Evolutionary conservation across 2,113 vertebrate genomes (phyloP), one percentile per base, ranked within the genome.

Genomic region (Lichenostomus cassidix): DNA sequence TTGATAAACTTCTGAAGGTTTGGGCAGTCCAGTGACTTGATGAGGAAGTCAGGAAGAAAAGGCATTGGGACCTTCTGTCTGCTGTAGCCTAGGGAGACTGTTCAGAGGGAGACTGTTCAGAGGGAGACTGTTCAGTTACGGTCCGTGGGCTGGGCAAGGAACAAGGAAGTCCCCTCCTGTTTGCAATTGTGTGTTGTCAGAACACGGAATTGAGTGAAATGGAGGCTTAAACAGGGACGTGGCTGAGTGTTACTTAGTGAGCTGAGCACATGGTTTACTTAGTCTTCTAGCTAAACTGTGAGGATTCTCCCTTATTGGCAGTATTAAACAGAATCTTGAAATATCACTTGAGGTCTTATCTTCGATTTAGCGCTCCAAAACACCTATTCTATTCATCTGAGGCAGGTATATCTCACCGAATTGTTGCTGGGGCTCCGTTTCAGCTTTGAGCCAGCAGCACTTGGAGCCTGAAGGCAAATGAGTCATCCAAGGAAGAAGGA

Each of bases 31-130:
- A 35, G 41, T 21, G 49, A 55, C 15, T 11, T 0, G 0, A 9
- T n/a, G 28, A 87, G 9, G 18, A 64, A 56, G 10, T 35, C 24
- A 58, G 56, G 35, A 79, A 49, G 29, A 10, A 77, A 62, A 79
- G 14, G 5, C 1, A 0, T 22, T 37, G 41, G 41, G 53, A 50
- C 2, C 2, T 50, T 15, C 16, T 52, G 8, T 52, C 27, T 70
- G 5, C n/a, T 31, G 31, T 58, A 71, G 11, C 25, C 15, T 22
- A 4, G 24, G 50, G 10, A 35, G 7, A n/a, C 17, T 19, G 44
- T 46, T 33, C 14, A 18, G 31, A 2, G 2, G 49, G 10, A 35
- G 7, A n/a, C 17, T 19, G 44, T 46, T 33, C 14, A 18, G 31
- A 2, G 2, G 23, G 16, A 62, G 10, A 12, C 24, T 31, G 39